phyloP scores from a whole-genome alignment of 2,888 invertebrate genomes.

The Oxycera nigricornis region DNA sequence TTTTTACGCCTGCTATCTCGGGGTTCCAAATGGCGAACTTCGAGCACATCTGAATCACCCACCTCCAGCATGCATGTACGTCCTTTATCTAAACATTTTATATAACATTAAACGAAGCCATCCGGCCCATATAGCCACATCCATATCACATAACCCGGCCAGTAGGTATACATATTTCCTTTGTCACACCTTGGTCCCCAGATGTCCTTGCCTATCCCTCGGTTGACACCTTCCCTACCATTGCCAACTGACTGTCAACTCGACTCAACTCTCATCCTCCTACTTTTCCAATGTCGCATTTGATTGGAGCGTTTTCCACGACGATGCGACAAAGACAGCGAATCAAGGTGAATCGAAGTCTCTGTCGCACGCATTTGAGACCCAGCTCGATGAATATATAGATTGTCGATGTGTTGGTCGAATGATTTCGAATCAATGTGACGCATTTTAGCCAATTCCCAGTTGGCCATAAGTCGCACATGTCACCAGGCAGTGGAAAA shows the following conservation, averaged over 20 bases:
- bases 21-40: too few relatives aligned
- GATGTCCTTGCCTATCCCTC: conserved; percentile 27
- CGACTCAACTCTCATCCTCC: conserved; percentile 18
- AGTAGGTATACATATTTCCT: conserved; percentile 17
- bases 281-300: conserved; percentile 30
- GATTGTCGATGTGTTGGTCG: conserved; percentile 14
- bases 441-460: conserved; percentile 48
- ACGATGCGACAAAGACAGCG: conserved; percentile 23
- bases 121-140: too few relatives aligned
- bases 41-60: too few relatives aligned
- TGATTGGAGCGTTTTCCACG: conserved; percentile 42
- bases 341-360: conserved; percentile 9
- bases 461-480: conserved; percentile 52
- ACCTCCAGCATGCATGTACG: too few relatives aligned
- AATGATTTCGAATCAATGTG: conserved; percentile 29
- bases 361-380: not conserved
- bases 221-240: not conserved
- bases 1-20: too few relatives aligned
- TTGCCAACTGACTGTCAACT: conserved; percentile 1
- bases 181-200: conserved; percentile 22
- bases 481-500: conserved; percentile 50
- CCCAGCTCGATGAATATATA: not conserved
- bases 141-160: too few relatives aligned
- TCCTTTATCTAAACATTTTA: too few relatives aligned
- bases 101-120: too few relatives aligned